Evolutionary conservation across 2,888 invertebrate genomes (phyloP).

Genomic region (Plemyria rubiginata): DNA sequence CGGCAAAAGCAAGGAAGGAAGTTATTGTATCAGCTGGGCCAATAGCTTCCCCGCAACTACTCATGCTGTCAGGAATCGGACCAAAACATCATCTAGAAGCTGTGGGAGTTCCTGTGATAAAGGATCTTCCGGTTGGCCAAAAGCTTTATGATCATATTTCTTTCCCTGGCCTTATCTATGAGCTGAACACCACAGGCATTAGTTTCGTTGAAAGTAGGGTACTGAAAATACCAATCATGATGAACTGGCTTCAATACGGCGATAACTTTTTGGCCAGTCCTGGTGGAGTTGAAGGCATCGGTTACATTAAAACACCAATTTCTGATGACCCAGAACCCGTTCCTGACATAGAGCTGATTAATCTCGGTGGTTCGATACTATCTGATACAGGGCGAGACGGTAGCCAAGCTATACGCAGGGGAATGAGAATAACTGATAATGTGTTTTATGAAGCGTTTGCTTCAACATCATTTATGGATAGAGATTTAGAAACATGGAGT

Average conservation of each 20-base stretch:
- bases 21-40: slow-evolving; percentile 94
- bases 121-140: slow-evolving; percentile 88
- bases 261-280: slow-evolving; percentile 79
- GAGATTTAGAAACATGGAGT: slow-evolving; percentile 82
- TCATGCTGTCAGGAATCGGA: slow-evolving; percentile 93
- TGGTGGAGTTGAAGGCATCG: slow-evolving; percentile 88
- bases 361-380: slow-evolving; percentile 86
- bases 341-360: slow-evolving; percentile 88
- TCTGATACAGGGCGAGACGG: slow-evolving; percentile 81
- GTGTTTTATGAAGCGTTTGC: slow-evolving; percentile 84
- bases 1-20: slow-evolving; percentile 88
- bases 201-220: slow-evolving; percentile 60
- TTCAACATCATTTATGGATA: slow-evolving; percentile 66
- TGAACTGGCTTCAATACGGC: slow-evolving; percentile 68
- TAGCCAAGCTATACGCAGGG: slow-evolving; percentile 77
- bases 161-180: slow-evolving; percentile 78
- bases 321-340: slow-evolving; percentile 85
- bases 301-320: slow-evolving; percentile 86
- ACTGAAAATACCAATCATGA: slow-evolving; percentile 44
- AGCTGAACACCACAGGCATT: slow-evolving; percentile 67
- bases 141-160: slow-evolving; percentile 87
- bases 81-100: slow-evolving; percentile 81
- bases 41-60: slow-evolving; percentile 94
- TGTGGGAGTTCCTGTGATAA: slow-evolving; percentile 84
- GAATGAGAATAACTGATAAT: slow-evolving; percentile 83